phyloP scores from a whole-genome alignment of 2,113 vertebrate genomes.

The Daubentonia madagascariensis region DNA sequence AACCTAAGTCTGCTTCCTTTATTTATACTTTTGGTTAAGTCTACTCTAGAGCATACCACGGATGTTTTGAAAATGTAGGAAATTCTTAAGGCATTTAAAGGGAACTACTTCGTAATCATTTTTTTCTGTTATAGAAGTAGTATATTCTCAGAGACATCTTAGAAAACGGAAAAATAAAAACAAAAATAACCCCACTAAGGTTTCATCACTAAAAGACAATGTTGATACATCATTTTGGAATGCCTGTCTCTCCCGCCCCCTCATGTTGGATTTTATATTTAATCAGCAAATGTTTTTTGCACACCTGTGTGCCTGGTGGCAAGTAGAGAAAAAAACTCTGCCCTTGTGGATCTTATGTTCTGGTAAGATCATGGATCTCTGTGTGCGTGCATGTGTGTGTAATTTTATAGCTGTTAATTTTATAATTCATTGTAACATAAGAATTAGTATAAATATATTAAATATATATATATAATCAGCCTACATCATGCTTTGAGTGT shows the following conservation, averaged over 20 bases:
- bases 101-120: slow-evolving; percentile 14
- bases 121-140: background rate
- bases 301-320: background rate
- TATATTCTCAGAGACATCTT: background rate
- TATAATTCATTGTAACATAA: background rate
- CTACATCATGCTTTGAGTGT: background rate
- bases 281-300: background rate
- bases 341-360: background rate
- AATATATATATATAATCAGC: no score
- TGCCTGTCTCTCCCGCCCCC: background rate
- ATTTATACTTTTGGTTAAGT: slow-evolving; percentile 45
- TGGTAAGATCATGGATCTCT: background rate
- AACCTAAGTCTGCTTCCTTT: slow-evolving; percentile 52
- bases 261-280: slow-evolving; percentile 32
- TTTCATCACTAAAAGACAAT: background rate
- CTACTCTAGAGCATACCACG: background rate
- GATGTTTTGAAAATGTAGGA: slow-evolving; percentile 27
- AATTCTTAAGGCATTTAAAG: slow-evolving; percentile 49
- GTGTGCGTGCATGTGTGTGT: background rate
- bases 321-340: background rate
- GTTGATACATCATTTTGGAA: background rate
- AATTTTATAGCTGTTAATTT: slow-evolving; percentile 14
- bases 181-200: background rate
- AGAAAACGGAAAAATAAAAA: background rate
- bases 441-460: background rate